Evolutionary conservation across 2,113 vertebrate genomes (phyloP).

Genomic region (Ceyx cyanopectus): DNA sequence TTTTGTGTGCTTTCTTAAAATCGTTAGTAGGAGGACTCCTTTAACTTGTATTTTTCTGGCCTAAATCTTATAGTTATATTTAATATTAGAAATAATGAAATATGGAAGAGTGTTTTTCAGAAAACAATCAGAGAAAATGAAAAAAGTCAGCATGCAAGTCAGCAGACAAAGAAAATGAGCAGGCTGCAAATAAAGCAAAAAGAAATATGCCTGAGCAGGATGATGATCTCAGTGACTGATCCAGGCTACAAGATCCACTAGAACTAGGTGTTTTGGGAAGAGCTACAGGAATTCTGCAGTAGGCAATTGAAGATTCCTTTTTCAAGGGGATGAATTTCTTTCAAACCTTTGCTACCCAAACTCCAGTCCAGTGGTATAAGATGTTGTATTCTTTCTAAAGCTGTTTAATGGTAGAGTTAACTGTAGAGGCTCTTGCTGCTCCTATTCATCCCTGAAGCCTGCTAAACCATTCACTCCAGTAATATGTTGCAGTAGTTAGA

Average conservation of each 20-base stretch:
- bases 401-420: slow-evolving; percentile 4
- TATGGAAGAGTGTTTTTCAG: background rate
- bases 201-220: background rate
- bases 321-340: background rate
- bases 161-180: background rate
- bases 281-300: background rate
- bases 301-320: background rate
- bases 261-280: background rate
- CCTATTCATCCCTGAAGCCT: background rate
- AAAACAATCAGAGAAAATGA: background rate
- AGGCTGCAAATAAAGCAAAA: background rate
- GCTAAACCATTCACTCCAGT: background rate
- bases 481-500: background rate
- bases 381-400: background rate
- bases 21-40: no score
- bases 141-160: background rate
- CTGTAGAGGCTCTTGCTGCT: background rate
- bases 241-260: background rate
- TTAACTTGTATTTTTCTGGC: background rate
- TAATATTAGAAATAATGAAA: background rate
- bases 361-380: background rate
- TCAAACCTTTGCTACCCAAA: background rate
- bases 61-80: background rate
- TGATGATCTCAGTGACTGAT: background rate
- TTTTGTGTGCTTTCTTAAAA: no score